phyloP scores from a whole-genome alignment of 2,113 vertebrate genomes.

The Pimephales promelas region DNA sequence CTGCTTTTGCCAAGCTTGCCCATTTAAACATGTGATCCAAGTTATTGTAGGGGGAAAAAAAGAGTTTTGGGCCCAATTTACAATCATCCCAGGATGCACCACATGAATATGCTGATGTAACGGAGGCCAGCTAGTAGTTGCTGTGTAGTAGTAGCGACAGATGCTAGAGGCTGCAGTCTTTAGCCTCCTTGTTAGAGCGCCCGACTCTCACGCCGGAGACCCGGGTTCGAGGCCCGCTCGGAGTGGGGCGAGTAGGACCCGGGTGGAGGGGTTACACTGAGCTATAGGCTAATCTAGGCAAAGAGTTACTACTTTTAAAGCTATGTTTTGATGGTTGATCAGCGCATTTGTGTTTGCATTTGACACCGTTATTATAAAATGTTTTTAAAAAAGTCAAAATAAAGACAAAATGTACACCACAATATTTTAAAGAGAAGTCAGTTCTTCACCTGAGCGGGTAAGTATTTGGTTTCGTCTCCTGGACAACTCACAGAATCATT shows the following conservation, averaged over 20 bases:
- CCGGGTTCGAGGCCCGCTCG: no score
- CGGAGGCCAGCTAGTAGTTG: no score
- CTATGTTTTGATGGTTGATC: neutral
- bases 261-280: no score
- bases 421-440: neutral
- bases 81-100: neutral
- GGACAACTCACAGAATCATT: slow-evolving; percentile 69
- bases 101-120: neutral
- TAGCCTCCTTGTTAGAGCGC: no score
- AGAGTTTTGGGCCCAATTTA: neutral
- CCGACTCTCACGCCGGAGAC: no score
- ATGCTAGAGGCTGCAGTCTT: no score
- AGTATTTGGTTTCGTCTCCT: neutral
- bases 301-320: neutral
- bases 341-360: neutral
- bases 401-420: neutral
- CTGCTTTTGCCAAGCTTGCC: neutral
- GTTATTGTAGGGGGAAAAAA: neutral
- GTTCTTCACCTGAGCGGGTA: slow-evolving; percentile 17
- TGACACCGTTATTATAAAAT: neutral
- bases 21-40: neutral
- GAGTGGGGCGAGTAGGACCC: no score
- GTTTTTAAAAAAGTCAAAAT: neutral
- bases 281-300: neutral
- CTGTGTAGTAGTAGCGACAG: no score